Evolutionary conservation across 1,140 invertebrate genomes (phyloP).

Genomic region (Pinna nobilis): DNA sequence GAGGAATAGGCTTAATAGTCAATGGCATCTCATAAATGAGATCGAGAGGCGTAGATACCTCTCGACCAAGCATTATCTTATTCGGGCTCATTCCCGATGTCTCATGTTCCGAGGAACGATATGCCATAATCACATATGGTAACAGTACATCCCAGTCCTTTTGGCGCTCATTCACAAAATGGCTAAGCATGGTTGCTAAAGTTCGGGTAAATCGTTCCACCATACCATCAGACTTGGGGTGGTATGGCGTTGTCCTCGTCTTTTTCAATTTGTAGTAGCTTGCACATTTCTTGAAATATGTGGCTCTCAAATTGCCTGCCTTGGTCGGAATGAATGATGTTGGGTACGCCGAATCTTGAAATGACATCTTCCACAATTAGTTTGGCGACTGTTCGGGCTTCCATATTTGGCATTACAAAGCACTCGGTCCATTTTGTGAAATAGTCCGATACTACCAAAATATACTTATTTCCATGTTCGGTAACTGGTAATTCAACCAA

Average conservation of each 20-base stretch:
- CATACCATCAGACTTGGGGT: conserved; percentile 10
- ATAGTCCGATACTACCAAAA: conserved; percentile 6
- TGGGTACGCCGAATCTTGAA: too few relatives aligned
- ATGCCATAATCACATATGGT: neutral
- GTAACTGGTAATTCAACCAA: neutral
- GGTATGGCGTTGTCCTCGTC: conserved; percentile 11
- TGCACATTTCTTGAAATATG: conserved; percentile 13
- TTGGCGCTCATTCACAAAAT: neutral
- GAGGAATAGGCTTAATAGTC: too few relatives aligned
- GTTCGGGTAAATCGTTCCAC: neutral
- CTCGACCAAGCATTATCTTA: neutral
- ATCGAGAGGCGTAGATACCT: neutral
- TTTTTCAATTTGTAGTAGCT: conserved; percentile 3
- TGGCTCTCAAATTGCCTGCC: conserved; percentile 17
- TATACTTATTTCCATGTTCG: neutral
- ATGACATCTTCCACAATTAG: too few relatives aligned
- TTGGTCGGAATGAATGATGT: neutral
- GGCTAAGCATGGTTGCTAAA: neutral
- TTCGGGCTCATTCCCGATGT: neutral
- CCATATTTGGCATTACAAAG: conserved; percentile 45
- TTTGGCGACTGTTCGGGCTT: too few relatives aligned
- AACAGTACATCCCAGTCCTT: neutral
- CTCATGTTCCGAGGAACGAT: conserved; percentile 4
- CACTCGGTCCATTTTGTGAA: conserved; percentile 30
- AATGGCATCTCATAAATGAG: neutral